These are phyloP conservation scores for Saguinus imperator DNA, from an alignment of 2,113 vertebrate genomes.

Conservation along the genomic window DNA sequence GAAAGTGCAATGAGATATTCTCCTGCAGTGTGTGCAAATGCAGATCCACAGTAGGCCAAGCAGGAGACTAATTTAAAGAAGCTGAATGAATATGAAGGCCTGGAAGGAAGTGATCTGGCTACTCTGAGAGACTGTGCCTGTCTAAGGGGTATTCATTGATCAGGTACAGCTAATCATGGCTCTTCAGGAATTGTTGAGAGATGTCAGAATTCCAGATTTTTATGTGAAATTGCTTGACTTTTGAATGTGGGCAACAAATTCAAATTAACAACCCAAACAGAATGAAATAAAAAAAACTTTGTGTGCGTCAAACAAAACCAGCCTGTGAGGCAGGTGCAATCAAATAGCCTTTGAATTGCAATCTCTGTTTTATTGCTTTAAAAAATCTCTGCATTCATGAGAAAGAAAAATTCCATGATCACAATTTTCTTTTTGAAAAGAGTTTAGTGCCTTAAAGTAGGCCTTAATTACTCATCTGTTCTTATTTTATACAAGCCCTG, in stretches of 20 bases:
- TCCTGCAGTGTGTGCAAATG: not conserved
- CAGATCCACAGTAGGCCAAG: not conserved
- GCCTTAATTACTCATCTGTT: slow-evolving; percentile 68
- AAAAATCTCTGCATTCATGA: slow-evolving; percentile 13
- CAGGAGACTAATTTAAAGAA: not conserved
- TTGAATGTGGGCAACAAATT: slow-evolving; percentile 19
- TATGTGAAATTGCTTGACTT: not conserved
- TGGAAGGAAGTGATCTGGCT: too few species aligned
- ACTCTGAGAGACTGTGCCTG: not conserved
- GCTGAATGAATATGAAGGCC: not conserved
- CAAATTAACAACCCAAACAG: not conserved
- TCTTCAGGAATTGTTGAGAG: not conserved
- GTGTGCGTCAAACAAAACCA: not conserved
- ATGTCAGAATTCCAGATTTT: slow-evolving; percentile 42
- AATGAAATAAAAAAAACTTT: not conserved
- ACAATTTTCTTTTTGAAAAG: slow-evolving; percentile 53
- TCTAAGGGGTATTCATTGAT: not conserved
- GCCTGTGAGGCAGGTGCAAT: not conserved
- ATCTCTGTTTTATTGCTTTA: slow-evolving; percentile 31
- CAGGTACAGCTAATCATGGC: not conserved
- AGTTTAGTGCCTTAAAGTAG: slow-evolving; percentile 46
- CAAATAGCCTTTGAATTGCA: not conserved
- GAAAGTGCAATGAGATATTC: not conserved
- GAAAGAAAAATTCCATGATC: slow-evolving; percentile 33
- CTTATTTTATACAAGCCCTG: slow-evolving; percentile 53